phyloP scores from a whole-genome alignment of 1,140 invertebrate genomes.

The Sycophaga agraensis region DNA sequence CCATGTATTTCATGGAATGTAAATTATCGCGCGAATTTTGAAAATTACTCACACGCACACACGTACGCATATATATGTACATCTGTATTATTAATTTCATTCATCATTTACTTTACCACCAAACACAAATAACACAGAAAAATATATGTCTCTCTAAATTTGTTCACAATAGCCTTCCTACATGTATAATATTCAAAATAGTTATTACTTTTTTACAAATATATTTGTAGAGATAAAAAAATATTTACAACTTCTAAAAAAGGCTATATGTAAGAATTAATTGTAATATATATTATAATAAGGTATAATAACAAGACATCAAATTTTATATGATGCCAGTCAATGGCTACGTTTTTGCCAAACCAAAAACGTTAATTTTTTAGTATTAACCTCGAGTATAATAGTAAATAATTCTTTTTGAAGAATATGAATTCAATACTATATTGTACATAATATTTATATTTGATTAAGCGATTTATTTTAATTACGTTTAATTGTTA shows the following conservation, averaged over 20 bases:
- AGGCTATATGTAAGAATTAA: slow-evolving; percentile 5
- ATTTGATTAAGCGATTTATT: slow-evolving; percentile 27
- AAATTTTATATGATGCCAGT: slow-evolving; percentile 31
- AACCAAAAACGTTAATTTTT: slow-evolving; percentile 25
- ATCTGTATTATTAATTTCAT: too few relatives aligned
- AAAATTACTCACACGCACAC: background rate
- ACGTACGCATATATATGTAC: too few relatives aligned
- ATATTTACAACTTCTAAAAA: slow-evolving; percentile 1
- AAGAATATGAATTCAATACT: slow-evolving; percentile 29
- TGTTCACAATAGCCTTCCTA: slow-evolving; percentile 5
- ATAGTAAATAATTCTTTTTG: slow-evolving; percentile 26
- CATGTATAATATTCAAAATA: slow-evolving; percentile 15
- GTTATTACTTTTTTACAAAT: slow-evolving; percentile 18
- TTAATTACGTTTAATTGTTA: slow-evolving; percentile 11
- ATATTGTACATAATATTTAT: slow-evolving; percentile 34
- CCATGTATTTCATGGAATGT: background rate
- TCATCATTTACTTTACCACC: too few relatives aligned
- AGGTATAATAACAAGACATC: background rate
- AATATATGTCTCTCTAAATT: background rate
- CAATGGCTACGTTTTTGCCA: slow-evolving; percentile 32
- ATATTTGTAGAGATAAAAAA: slow-evolving; percentile 9
- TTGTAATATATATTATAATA: slow-evolving; percentile 15
- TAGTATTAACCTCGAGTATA: slow-evolving; percentile 28
- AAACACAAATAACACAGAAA: too few relatives aligned
- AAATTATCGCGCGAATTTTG: background rate